These are phyloP conservation scores for Thaumetopoea pityocampa DNA, from an alignment of 1,140 invertebrate species.

Conservation along the genomic window DNA sequence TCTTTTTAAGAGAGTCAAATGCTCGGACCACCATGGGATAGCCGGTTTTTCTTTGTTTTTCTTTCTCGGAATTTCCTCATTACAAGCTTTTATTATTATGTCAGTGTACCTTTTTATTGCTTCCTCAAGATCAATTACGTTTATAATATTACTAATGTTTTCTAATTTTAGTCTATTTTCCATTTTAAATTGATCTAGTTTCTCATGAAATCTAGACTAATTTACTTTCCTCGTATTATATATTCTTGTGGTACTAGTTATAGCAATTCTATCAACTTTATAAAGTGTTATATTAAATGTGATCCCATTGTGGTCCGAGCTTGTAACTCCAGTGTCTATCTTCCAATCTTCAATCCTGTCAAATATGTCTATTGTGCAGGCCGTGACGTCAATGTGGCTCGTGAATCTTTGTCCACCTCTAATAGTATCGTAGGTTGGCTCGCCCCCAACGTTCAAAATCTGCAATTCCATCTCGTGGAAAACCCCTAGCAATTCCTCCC, in stretches of 20 bases:
- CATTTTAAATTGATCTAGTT: too few relatives aligned
- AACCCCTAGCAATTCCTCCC: slow-evolving; percentile 3
- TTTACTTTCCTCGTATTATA: too few relatives aligned
- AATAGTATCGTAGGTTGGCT: neutral
- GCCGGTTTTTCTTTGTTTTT: slow-evolving; percentile 2
- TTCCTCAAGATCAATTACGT: too few relatives aligned
- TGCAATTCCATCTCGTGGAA: slow-evolving; percentile 1
- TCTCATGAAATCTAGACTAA: too few relatives aligned
- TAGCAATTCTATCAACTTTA: neutral
- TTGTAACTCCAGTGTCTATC: too few relatives aligned
- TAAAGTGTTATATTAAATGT: neutral
- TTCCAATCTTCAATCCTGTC: too few relatives aligned
- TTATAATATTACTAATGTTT: too few relatives aligned
- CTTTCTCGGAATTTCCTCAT: slow-evolving; percentile 15
- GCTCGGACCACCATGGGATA: slow-evolving; percentile 3
- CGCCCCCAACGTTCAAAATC: slow-evolving; percentile 1
- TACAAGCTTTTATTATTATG: slow-evolving; percentile 4
- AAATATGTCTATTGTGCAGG: too few relatives aligned
- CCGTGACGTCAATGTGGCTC: neutral
- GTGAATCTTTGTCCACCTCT: neutral
- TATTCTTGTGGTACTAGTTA: slow-evolving; percentile 5
- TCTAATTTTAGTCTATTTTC: too few relatives aligned
- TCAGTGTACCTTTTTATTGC: slow-evolving; percentile 3
- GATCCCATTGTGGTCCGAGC: neutral
- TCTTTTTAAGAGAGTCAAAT: neutral